These are phyloP conservation scores for Archegozetes longisetosus DNA, from an alignment of 1,140 invertebrate genomes.

Conservation along the genomic window DNA sequence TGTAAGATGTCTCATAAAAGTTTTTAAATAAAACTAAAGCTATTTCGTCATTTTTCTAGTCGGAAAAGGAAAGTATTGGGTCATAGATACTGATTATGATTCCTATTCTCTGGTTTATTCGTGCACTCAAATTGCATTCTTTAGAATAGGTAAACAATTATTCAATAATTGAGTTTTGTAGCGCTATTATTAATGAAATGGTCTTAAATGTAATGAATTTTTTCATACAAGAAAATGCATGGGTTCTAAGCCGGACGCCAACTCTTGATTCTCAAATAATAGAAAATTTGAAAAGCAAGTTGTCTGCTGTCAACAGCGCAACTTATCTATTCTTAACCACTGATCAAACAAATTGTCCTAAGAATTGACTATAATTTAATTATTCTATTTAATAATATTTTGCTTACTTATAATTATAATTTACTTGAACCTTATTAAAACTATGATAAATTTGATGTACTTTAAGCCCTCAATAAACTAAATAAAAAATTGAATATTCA, in stretches of 20 bases:
- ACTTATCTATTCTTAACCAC: no score
- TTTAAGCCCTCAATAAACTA: no score
- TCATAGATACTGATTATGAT: conserved; percentile 1
- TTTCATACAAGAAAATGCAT: neutral
- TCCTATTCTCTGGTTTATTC: neutral
- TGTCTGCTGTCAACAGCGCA: neutral
- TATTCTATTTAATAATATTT: no score
- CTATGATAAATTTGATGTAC: no score
- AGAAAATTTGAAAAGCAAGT: neutral
- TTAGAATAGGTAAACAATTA: neutral
- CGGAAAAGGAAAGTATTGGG: neutral
- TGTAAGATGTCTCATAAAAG: neutral
- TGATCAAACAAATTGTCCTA: no score
- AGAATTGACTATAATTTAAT: no score
- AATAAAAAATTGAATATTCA: no score
- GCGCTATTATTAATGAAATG: neutral
- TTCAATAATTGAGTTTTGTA: neutral
- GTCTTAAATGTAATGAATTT: neutral
- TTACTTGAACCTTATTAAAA: no score
- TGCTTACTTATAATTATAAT: no score
- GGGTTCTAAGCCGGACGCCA: neutral
- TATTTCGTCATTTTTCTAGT: no score
- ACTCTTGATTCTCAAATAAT: neutral
- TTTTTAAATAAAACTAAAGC: no score
- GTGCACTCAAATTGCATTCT: neutral